Base-by-base conservation (phyloP, 2,888 invertebrate genomes). In the Chymomyza procnemis region DNA sequence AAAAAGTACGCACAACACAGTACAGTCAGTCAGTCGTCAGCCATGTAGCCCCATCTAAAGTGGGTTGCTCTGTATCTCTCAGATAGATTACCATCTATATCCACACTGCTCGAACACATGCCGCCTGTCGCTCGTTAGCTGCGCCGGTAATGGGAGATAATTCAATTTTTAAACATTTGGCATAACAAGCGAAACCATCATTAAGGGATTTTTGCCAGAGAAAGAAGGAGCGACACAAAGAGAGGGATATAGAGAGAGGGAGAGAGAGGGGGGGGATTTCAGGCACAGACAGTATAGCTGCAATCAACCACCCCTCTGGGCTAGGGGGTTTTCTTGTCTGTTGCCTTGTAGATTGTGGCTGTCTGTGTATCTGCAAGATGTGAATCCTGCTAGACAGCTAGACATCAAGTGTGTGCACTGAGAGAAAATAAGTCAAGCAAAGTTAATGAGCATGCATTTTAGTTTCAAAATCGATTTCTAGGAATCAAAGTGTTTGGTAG, bases 131-230 rank as follows among this genome's bases (percentile, higher is more conserved):
- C 80, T 88, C 80, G 85, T 85, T 84, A 88, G 87, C 88, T 75
- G 84, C 81, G 77, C 85, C 87, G 82, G 83, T 90, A 90, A 90
- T 89, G 90, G 89, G 80, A 88, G 88, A 89, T 90, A 90, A 90
- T 90, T 90, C 89, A 90, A 90, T 90, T 90, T 90, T 84, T 88
- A 90, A 90, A 90, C 90, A 90, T 89, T 90, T 90, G 90, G 90
- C 89, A 89, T 90, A 90, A 89, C 90, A 89, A 89, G 88, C 88
- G 88, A 88, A 90, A 89, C 90, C 90, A 89, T 90, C 90, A 90
- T 90, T 90, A 90, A 90, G 90, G 90, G 90, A 90, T 90, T 89
- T 89, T 78, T 74, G 75, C 50, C 50, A 50, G 50, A 19, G 26
- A 26, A 2, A 22, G 22, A 22, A 4, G 4, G 22, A 22, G 22